Conservation (phyloP, 2,113 vertebrate genomes). For the Pomatorhinus ruficollis region DNA sequence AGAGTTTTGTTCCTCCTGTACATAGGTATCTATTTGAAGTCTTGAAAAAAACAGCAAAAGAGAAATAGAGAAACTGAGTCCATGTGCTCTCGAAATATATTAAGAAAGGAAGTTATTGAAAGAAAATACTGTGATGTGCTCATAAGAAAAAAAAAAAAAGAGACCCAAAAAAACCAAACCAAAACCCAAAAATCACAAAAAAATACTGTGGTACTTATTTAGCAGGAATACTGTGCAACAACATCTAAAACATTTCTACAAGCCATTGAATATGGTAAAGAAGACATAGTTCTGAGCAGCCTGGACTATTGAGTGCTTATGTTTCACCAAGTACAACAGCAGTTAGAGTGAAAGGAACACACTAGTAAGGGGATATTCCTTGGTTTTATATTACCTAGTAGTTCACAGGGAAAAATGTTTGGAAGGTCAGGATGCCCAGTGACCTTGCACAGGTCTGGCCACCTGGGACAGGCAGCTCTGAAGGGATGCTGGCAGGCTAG, state of each 20-base stretch:
- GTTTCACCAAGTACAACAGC: not conserved
- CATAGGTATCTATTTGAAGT: not conserved
- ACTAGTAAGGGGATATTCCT: not conserved
- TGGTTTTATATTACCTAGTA: not conserved
- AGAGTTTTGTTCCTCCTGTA: not conserved
- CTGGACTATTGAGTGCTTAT: not conserved
- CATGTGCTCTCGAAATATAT: not conserved
- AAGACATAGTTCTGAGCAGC: not conserved
- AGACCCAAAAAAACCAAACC: not conserved
- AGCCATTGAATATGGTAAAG: not conserved
- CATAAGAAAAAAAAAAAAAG: not conserved
- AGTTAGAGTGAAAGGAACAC: not conserved
- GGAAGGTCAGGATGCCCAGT: not conserved
- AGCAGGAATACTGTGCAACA: not conserved
- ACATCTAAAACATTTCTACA: not conserved
- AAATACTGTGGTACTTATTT: not conserved
- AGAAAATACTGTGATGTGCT: not conserved
- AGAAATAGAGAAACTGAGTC: not conserved
- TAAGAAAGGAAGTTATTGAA: not conserved
- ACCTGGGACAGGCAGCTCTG: not conserved
- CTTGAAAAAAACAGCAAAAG: not conserved
- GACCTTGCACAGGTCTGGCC: fast-evolving
- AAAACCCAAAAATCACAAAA: not conserved
- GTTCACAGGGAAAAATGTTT: not conserved
- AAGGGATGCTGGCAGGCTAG: not conserved